Conservation (phyloP, 1,140 invertebrate genomes). For the Galleria mellonella region DNA sequence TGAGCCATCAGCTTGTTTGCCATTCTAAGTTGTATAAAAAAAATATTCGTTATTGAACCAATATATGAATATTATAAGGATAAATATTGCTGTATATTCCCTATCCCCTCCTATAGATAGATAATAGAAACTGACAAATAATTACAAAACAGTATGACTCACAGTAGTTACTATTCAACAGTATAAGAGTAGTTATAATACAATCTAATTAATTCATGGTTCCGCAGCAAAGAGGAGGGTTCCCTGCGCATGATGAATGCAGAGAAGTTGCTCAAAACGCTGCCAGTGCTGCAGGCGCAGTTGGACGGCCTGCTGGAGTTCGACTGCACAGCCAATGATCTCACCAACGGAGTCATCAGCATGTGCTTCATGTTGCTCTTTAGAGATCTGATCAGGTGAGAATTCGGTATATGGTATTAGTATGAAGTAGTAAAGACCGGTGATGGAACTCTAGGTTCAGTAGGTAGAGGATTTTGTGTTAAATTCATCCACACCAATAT, state of each 20-base stretch:
- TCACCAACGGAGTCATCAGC: slow-evolving; percentile 98
- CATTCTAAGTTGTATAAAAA: no score
- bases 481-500: no score
- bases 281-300: slow-evolving; percentile 96
- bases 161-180: no score
- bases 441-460: neutral
- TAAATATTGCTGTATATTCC: neutral
- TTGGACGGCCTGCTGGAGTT: slow-evolving; percentile 97
- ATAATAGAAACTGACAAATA: no score
- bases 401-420: neutral
- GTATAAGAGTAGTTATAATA: no score
- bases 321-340: slow-evolving; percentile 96
- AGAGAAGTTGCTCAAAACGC: slow-evolving; percentile 97
- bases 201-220: slow-evolving; percentile 3
- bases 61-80: no score
- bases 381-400: slow-evolving; percentile 95
- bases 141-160: no score
- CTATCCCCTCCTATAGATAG: no score
- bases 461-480: no score
- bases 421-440: neutral
- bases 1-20: no score
- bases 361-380: slow-evolving; percentile 99
- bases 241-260: slow-evolving; percentile 97
- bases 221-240: slow-evolving; percentile 94
- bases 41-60: no score